A percentile compares a stretch with the other conserved stretches of the same genome.
Conservation (phyloP, 2,888 invertebrate species). For the Cheilosia variabilis region DNA sequence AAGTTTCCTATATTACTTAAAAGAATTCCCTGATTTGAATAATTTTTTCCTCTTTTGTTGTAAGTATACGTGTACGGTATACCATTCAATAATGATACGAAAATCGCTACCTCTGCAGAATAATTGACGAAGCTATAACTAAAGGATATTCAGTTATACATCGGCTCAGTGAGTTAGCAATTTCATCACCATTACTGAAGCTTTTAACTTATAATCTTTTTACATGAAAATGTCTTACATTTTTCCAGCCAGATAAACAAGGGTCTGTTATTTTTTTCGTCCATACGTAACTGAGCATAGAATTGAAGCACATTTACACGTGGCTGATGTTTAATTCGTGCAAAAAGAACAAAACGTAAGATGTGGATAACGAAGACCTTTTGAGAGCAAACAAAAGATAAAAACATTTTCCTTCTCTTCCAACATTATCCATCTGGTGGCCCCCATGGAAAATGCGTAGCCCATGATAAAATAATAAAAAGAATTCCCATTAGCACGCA, state of each 20-base stretch:
- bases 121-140: constrained; percentile 20
- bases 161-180: constrained; percentile 62
- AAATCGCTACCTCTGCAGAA: constrained; percentile 20
- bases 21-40: constrained; percentile 52
- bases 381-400: neutral
- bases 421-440: constrained; percentile 48
- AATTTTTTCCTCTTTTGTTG: constrained; percentile 23
- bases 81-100: constrained; percentile 13
- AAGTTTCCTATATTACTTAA: constrained; percentile 37
- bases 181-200: constrained; percentile 57
- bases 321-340: constrained; percentile 39
- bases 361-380: constrained; percentile 5
- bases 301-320: constrained; percentile 57
- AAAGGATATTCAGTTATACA: constrained; percentile 28
- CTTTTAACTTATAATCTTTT: constrained; percentile 52
- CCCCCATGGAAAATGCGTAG: constrained; percentile 44
- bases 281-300: constrained; percentile 12
- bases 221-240: constrained; percentile 44
- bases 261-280: constrained; percentile 40
- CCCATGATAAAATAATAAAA: constrained; percentile 41
- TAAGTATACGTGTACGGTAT: neutral
- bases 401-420: neutral
- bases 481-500: constrained; percentile 51
- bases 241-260: constrained; percentile 61
- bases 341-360: constrained; percentile 13